Evolutionary conservation across 2,888 invertebrate species (phyloP), one percentile per base, ranked within the genome.

Genomic region (Poecilus cupreus): DNA sequence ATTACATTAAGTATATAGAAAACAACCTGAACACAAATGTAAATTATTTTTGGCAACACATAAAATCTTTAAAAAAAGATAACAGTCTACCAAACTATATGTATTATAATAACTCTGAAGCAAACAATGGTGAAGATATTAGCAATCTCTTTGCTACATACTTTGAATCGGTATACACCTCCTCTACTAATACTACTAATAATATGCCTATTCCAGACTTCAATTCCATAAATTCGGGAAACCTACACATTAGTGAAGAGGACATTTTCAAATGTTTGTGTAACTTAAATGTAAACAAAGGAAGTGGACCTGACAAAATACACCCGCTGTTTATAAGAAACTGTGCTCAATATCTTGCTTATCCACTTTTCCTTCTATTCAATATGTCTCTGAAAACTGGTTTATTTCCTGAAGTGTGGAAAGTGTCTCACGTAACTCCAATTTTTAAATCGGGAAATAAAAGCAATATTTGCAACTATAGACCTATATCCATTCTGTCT

Each of bases 401-500:
- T 32, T 2, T 26, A 0, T 80, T 80, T 39, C 72, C 74, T 6
- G 24, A 16, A 3, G 11, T 24, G 0, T 80, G 49, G 82, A 83
- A 82, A 81, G 32, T 78, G 11, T 82, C 77, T 16, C 70, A 60
- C 10, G 37, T 81, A 6, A 80, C 76, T 3, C 74, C 82, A 22
- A 60, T 82, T 8, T 54, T 22, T 39, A 81, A 82, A 68, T 83
- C 82, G 43, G 83, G 84, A 22, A 70, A 80, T 8, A 82, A 54
- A 39, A 43, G 18, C 16, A 32, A 72, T 70, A 22, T 82, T 16
- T 60, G 49, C 8, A 84, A 83, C 43, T 84, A 84, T 64, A 76
- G 83, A 18, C 84, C 83, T 10, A 84, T 85, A n/a, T 81, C 81
- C 18, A 79, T 82, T 10, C 81, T 82, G 18, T 51, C 60, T 51